Conservation (phyloP, 2,113 vertebrate species). For the Telmatochromis brachygnathus region DNA sequence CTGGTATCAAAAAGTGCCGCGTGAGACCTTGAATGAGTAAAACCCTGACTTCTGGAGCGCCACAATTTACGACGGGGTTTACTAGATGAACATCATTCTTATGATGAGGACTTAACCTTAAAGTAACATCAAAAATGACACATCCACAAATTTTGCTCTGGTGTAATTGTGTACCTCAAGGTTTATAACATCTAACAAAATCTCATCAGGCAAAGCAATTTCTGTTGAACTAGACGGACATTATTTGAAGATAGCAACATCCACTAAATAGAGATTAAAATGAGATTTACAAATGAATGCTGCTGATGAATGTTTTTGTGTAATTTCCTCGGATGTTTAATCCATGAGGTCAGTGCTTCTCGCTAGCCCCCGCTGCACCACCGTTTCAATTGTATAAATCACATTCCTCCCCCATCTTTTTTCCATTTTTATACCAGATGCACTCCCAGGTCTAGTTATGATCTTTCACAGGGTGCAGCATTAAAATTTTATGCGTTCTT, state of each 20-base stretch:
- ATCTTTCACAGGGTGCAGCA: neutral
- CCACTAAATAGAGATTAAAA: conserved; percentile 53
- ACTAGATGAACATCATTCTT: conserved; percentile 24
- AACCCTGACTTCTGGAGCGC: neutral
- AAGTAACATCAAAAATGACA: conserved; percentile 37
- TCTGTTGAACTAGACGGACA: conserved; percentile 20
- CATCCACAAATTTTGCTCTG: conserved; percentile 28
- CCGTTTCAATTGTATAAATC: conserved; percentile 27
- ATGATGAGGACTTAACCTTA: conserved; percentile 39
- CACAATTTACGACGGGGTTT: conserved; percentile 24
- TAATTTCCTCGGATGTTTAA: conserved; percentile 44
- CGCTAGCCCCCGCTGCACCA: neutral
- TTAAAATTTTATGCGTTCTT: neutral
- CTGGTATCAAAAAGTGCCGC: neutral
- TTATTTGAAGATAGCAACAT: conserved; percentile 50
- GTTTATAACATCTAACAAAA: conserved; percentile 44
- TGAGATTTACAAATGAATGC: conserved; percentile 50
- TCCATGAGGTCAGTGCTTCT: conserved; percentile 26
- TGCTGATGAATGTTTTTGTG: conserved; percentile 39
- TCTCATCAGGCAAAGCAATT: conserved; percentile 50
- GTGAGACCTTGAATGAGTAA: conserved; percentile 47
- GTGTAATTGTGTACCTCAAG: conserved; percentile 30
- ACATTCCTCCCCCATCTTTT: neutral
- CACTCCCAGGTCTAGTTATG: neutral
- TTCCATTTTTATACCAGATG: neutral